Evolutionary conservation across 2,797 vertebrate species (phyloP).

Genomic region (Microchirus variegatus): DNA sequence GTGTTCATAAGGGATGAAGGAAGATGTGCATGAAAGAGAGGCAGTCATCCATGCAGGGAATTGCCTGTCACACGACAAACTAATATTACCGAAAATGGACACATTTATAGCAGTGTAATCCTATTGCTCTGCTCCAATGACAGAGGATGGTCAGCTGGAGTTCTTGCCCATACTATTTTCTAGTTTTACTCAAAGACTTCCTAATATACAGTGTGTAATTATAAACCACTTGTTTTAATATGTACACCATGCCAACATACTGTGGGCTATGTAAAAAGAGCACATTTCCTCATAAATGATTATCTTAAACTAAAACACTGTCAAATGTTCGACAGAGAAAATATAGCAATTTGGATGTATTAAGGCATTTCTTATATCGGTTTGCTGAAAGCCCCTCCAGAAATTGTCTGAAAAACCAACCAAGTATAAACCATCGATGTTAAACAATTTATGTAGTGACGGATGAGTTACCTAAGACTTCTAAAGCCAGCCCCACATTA

Average conservation of each 20-base stretch:
- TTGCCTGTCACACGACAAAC: constrained; percentile 24
- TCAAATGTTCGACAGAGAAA: background rate
- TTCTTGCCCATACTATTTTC: background rate
- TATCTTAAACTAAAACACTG: background rate
- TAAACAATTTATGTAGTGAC: too few species aligned
- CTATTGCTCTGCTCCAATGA: constrained; percentile 10
- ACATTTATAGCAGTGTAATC: constrained; percentile 35
- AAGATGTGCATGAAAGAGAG: constrained; percentile 19
- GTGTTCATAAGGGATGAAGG: constrained; percentile 21
- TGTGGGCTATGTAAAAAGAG: background rate
- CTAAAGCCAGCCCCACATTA: too few species aligned
- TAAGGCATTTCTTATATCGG: too few species aligned
- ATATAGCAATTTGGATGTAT: too few species aligned
- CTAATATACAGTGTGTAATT: background rate
- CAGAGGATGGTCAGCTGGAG: background rate
- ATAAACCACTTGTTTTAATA: background rate
- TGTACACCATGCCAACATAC: background rate
- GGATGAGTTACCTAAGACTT: too few species aligned
- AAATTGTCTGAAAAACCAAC: too few species aligned
- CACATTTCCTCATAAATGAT: background rate
- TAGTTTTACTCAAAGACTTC: background rate
- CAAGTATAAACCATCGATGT: too few species aligned
- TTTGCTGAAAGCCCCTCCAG: too few species aligned
- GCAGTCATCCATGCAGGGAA: constrained; percentile 23
- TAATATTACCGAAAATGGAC: constrained; percentile 21